Base-by-base conservation (phyloP, 2,113 vertebrate species). In the Empidonax traillii region DNA sequence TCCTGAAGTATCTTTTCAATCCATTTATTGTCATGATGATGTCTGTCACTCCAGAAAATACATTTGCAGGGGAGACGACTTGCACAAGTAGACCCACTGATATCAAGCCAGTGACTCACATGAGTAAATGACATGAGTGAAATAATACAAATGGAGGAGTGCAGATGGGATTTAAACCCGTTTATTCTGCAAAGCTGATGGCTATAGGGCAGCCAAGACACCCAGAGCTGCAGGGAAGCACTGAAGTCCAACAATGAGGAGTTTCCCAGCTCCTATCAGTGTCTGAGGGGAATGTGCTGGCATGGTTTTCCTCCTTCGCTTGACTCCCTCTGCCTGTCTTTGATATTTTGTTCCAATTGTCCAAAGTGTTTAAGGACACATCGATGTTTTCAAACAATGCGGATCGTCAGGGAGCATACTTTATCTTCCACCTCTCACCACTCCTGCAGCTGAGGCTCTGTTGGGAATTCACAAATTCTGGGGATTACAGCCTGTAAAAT, bases 1-100 rank as follows among this genome's bases (percentile, higher is more conserved):
- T 69, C 37, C 14, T 79, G 96, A 80, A 97, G 39, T 85, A 90
- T 84, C 69, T 61, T 89, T 82, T 78, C 39, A 41, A 14, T 16
- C 1, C 1, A 23, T 52, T 80, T 52, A 46, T 24, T 37, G 44
- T 56, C 44, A 53, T 0, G 3, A 30, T 19, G 17, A 11, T 13
- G 31, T 6, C 22, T 67, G 61, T 71, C 61, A 67, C 25, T 63
- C 28, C 68, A 71, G 35, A 23, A 61, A 63, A 56, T 18, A 15
- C 0, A 0, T 56, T 33, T 52, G 28, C 25, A 44, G 3, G 10
- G 55, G 28, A 61, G 14, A 46, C 37, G 52, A 43, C 31, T 16
- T 0, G 1, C 46, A 43, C 12, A 53, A 21, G 37, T 2, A 35
- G 33, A 33, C 3, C 12, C 44, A 30, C 28, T 51, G 37, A 28